Percentiles rank a stretch among this genome's conserved stretches.
phyloP scores from a whole-genome alignment of 1,140 invertebrate species.

The Lethrus apterus region DNA sequence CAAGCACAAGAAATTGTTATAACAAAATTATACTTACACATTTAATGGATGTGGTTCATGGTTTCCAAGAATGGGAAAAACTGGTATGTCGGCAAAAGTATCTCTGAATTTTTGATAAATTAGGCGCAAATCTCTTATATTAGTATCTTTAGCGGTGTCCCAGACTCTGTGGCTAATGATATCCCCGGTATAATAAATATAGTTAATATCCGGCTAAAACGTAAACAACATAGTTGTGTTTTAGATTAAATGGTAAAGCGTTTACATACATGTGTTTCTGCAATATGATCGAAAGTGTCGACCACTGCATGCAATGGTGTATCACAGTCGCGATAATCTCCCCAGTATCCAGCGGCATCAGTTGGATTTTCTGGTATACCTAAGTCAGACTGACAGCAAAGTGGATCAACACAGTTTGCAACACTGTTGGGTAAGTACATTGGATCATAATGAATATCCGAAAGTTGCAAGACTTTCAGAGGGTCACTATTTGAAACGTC shows the following conservation, averaged over 20 bases:
- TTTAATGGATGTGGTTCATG: conserved; percentile 82
- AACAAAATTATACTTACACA: conserved; percentile 56
- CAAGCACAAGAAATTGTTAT: conserved; percentile 2
- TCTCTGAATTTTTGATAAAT: conserved; percentile 51
- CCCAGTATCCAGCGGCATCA: conserved; percentile 65
- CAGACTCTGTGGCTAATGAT: conserved; percentile 76
- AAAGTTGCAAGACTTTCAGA: conserved; percentile 62
- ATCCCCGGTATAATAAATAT: conserved; percentile 79
- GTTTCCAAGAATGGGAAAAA: conserved; percentile 73
- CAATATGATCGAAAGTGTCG: conserved; percentile 50
- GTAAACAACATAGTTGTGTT: not conserved
- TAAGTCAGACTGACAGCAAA: conserved; percentile 62
- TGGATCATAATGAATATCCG: conserved; percentile 76
- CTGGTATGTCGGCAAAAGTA: conserved; percentile 54
- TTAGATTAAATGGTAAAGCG: not conserved
- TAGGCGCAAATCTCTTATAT: conserved; percentile 52
- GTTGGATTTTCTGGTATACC: conserved; percentile 24
- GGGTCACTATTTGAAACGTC: not conserved
- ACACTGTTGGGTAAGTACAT: conserved; percentile 59
- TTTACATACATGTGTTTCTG: conserved; percentile 45
- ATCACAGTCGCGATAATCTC: conserved; percentile 70
- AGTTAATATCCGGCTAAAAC: conserved; percentile 54
- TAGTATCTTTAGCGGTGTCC: conserved; percentile 62
- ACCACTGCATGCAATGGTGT: conserved; percentile 58
- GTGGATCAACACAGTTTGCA: conserved; percentile 62